Evolutionary conservation across 1,140 invertebrate genomes (phyloP).

Genomic region (Trichonephila clavata): DNA sequence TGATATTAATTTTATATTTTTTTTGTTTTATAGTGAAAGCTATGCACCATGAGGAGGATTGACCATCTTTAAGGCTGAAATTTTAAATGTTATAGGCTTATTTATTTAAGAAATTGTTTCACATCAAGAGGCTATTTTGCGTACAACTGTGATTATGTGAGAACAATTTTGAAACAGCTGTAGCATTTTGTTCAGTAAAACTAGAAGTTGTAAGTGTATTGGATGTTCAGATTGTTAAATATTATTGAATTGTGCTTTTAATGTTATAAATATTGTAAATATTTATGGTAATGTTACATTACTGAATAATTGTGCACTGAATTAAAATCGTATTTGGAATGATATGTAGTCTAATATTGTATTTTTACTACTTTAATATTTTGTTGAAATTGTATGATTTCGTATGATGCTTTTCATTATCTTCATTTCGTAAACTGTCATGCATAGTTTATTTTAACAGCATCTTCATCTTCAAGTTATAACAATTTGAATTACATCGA

Average conservation of each 20-base stretch:
- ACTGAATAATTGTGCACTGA: neutral
- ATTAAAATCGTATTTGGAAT: neutral
- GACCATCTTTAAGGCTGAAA: neutral
- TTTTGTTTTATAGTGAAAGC: too few relatives aligned
- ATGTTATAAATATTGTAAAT: conserved; percentile 14
- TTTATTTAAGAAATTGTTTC: neutral
- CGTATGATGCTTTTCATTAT: neutral
- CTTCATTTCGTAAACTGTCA: neutral
- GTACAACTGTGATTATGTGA: conserved; percentile 25
- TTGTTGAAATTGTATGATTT: neutral
- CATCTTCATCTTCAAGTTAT: neutral
- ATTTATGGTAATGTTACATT: neutral
- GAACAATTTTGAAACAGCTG: neutral
- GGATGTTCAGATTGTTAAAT: conserved; percentile 5
- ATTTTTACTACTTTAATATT: neutral
- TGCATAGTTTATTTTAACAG: neutral
- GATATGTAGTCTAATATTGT: neutral
- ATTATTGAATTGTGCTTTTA: conserved; percentile 26
- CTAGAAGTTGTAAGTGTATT: conserved; percentile 3
- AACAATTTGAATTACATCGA: neutral
- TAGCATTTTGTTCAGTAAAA: neutral
- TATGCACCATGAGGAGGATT: too few relatives aligned
- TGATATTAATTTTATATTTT: too few relatives aligned
- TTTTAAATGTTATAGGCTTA: neutral
- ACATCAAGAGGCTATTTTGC: conserved; percentile 18